Evolutionary conservation across 2,888 invertebrate species (phyloP), one percentile per base, ranked within the genome.

Genomic region (Tetragonisca angustula): DNA sequence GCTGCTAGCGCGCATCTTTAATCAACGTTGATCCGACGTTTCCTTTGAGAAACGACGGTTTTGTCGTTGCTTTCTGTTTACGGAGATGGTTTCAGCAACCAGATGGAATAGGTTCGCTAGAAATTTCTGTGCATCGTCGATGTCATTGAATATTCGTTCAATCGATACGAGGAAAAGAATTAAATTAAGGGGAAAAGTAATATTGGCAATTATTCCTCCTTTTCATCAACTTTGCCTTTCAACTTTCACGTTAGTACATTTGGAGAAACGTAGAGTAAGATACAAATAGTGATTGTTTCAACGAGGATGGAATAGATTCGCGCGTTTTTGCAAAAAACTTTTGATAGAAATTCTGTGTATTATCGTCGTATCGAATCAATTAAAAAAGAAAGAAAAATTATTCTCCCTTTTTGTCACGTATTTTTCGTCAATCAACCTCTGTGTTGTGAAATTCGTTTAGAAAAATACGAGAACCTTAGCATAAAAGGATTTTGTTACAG

Each of bases 1-100:
- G 80, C 24, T 79, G 15, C 61, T 78, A 11, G n/a, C 49, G 13
- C 21, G 54, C 59, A 71, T 67, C 80, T 81, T 88, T 79, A 85
- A 87, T 86, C 76, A 69, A 32, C 75, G 79, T 49, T 56, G 24
- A 21, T 52, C 24, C 11, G 62, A 21, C 56, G 27, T 62, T 27
- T 50, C 43, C 82, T 83, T 83, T 71, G 54, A 81, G 56, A 32
- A 21, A 24, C 27, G 24, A 27, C 50, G 61, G 19, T 3, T 84
- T 79, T 75, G 76, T 76, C 75, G 54, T 75, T 71, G 70, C 76
- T 43, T 43, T 27, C 9, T 9, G 61, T 81, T 71, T 76, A 65
- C 32, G 70, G 49, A 50, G 24, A 19, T n/a, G 21, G 4, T 70
- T 75, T 82, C 70, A 72, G 59, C 65, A 9, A 43, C 43, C 43